Evolutionary conservation across 2,888 invertebrate species (phyloP), one percentile per base, ranked within the genome.

Genomic region (Bombylius discolor): DNA sequence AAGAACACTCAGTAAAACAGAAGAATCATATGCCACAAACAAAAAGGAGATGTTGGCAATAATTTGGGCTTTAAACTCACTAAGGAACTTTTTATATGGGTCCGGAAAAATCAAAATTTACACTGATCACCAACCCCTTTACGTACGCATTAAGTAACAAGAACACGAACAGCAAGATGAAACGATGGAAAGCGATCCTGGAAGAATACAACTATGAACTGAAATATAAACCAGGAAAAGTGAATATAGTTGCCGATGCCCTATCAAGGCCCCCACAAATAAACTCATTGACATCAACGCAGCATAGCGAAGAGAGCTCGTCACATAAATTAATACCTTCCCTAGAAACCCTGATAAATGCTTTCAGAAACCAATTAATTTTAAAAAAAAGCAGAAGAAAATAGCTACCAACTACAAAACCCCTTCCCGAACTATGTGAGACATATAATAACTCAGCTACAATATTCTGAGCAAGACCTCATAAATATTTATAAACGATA

Each of bases 11-110:
- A 62, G 56, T 12, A 51, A 58, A 52, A 58, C 64, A 0, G 65
- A 69, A 62, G 51, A 45, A 34, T 65, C 62, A 34, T 68, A 68
- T 53, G 62, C 64, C 0, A 63, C 65, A 4, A 67, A 69, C 14
- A 69, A 72, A 58, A 70, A 69, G 50, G 51, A 55, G 42, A 55
- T 55, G 55, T 33, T 55, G 7, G 55, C 55, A 8, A 53, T 55
- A 5, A 47, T 55, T n/a, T 51, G 51, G 55, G 51, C 55, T 32
- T n/a, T 55, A 33, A 55, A 50, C 12, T 50, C 55, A 12, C 33
- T 55, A 5, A 36, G 55, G 5, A 55, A 51, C 31, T 55, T 14
- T 12, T 23, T 55, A 9, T 49, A 47, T 12, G 50, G 50, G 12
- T 45, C 50, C 8, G 33, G 36, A 39, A 55, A 51, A 23, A 33